These are phyloP conservation scores for Harpagoxenus sublaevis DNA, from an alignment of 2,888 invertebrate genomes.

Conservation along the genomic window DNA sequence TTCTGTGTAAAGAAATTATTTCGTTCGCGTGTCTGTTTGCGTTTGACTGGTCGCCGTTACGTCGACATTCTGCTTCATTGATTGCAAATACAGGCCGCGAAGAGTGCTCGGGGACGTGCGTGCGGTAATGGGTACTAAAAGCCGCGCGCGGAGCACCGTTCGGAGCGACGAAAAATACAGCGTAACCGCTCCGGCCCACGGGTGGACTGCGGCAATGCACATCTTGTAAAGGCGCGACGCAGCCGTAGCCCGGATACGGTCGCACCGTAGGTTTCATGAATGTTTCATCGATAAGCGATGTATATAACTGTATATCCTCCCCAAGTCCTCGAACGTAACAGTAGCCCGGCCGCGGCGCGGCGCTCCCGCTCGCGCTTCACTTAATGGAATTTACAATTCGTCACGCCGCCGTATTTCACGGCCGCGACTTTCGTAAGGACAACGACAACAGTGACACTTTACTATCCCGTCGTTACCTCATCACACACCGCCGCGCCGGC, in stretches of 20 bases:
- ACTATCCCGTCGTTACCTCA: slow-evolving; percentile 45
- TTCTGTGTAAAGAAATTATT: neutral
- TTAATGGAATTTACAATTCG: slow-evolving; percentile 43
- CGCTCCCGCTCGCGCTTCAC: slow-evolving; percentile 9
- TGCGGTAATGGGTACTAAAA: slow-evolving; percentile 11
- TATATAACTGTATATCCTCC: slow-evolving; percentile 43
- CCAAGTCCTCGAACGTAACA: slow-evolving; percentile 3
- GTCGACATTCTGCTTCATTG: neutral
- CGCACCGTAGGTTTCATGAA: slow-evolving; percentile 33
- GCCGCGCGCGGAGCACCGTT: neutral
- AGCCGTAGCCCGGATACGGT: neutral
- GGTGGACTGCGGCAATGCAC: neutral
- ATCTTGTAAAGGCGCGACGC: neutral
- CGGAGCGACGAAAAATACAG: neutral
- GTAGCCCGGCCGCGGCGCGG: neutral
- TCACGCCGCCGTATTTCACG: slow-evolving; percentile 35
- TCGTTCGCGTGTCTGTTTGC: neutral
- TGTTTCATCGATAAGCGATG: slow-evolving; percentile 27
- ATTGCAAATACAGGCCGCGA: slow-evolving; percentile 10
- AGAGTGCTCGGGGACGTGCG: neutral
- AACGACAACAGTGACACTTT: slow-evolving; percentile 42
- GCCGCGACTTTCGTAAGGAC: slow-evolving; percentile 36
- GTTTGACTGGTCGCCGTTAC: neutral
- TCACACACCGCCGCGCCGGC: neutral
- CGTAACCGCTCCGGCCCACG: neutral